Evolutionary conservation across 2,797 vertebrate species (phyloP).

Genomic region (Antrozous pallidus): DNA sequence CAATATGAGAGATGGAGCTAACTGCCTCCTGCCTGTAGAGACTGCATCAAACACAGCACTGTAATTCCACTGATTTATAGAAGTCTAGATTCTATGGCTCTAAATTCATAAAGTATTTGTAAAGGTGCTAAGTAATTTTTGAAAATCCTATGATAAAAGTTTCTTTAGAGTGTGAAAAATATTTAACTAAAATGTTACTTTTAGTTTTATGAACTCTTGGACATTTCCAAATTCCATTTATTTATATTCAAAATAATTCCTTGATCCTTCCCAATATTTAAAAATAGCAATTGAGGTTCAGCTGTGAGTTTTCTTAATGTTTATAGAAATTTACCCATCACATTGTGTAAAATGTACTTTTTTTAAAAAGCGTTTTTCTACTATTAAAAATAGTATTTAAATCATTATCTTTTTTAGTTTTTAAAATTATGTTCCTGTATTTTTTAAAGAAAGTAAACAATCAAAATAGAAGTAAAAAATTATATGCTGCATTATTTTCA

Average conservation of each 20-base stretch:
- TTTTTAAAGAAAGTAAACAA: constrained; percentile 61
- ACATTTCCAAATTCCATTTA: constrained; percentile 27
- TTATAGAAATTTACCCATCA: constrained; percentile 59
- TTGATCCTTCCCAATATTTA: constrained; percentile 35
- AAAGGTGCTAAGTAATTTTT: background rate
- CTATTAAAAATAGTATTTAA: constrained; percentile 63
- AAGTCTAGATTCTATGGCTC: background rate
- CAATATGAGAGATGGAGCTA: background rate
- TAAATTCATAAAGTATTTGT: background rate
- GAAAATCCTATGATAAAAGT: background rate
- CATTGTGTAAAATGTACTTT: constrained; percentile 32
- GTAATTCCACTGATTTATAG: background rate
- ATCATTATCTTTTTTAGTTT: constrained; percentile 61
- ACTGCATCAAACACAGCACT: background rate
- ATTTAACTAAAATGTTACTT: constrained; percentile 23
- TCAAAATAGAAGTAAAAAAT: constrained; percentile 55
- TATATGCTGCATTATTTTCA: constrained; percentile 38
- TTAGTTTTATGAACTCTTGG: constrained; percentile 24
- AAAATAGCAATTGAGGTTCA: constrained; percentile 56
- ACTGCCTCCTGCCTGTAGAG: background rate
- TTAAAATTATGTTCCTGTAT: constrained; percentile 57
- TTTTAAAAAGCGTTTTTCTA: constrained; percentile 30
- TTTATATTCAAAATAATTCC: constrained; percentile 57
- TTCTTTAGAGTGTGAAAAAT: background rate
- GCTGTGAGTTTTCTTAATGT: background rate